phyloP scores from a whole-genome alignment of 2,888 invertebrate species.

The Pandemis corylana region DNA sequence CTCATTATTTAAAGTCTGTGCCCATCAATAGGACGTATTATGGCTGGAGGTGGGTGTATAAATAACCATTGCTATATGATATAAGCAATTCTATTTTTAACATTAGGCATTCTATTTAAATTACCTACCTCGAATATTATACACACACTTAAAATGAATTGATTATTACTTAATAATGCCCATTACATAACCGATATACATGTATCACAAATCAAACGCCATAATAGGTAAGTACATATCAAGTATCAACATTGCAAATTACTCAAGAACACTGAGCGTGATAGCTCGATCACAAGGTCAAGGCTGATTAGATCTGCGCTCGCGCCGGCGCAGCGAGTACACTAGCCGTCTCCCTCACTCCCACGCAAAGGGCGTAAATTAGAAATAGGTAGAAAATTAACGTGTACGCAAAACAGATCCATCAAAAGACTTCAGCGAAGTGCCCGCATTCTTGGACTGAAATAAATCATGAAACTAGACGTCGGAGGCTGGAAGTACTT shows the following conservation, averaged over 20 bases:
- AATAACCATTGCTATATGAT: background rate
- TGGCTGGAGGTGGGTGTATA: background rate
- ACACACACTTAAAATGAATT: background rate
- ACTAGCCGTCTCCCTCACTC: conserved; percentile 60
- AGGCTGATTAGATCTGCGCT: conserved; percentile 57
- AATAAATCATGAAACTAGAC: conserved; percentile 74
- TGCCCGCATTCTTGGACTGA: conserved; percentile 72
- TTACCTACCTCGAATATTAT: background rate
- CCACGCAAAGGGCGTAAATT: conserved; percentile 27
- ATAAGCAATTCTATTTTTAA: background rate
- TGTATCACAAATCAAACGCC: conserved; percentile 20
- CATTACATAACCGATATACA: conserved; percentile 15
- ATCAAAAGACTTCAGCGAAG: conserved; percentile 66
- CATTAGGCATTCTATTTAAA: background rate
- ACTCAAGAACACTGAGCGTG: conserved; percentile 51
- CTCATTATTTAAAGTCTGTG: too few species aligned
- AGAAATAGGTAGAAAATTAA: conserved; percentile 37
- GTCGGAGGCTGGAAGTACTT: conserved; percentile 38
- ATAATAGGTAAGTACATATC: conserved; percentile 28
- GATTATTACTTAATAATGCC: conserved; percentile 1
- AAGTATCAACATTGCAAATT: conserved; percentile 59
- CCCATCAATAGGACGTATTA: too few species aligned
- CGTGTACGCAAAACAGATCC: conserved; percentile 57
- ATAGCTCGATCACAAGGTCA: conserved; percentile 76
- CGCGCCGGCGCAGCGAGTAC: conserved; percentile 52